Evolutionary conservation across 2,888 invertebrate species (phyloP).

Genomic region (Pristionchus fissidentatus): DNA sequence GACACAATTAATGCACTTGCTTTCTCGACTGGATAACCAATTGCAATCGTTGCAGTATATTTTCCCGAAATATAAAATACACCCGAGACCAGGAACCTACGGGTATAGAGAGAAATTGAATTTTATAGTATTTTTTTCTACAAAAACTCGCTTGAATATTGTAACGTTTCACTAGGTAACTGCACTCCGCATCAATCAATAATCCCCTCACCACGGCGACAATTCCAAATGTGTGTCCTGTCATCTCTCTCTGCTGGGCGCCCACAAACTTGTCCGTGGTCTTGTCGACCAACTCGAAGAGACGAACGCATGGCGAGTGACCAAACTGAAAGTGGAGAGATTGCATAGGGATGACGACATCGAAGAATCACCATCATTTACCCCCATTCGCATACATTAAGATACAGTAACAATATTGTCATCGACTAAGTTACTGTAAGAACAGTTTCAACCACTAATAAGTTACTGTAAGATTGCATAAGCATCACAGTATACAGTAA

Average conservation of each 20-base stretch:
- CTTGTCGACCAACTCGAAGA: slow-evolving; percentile 41
- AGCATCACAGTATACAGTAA: not conserved
- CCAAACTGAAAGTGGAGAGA: slow-evolving; percentile 37
- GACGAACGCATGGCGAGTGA: slow-evolving; percentile 39
- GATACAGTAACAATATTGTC: too few relatives aligned
- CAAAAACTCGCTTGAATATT: too few relatives aligned
- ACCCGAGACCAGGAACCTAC: too few relatives aligned
- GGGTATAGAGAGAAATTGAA: not conserved
- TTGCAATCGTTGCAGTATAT: not conserved
- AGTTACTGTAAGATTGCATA: not conserved
- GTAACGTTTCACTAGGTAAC: too few relatives aligned
- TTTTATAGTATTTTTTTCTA: not conserved
- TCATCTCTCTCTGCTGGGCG: slow-evolving; percentile 8
- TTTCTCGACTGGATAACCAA: not conserved
- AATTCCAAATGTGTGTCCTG: slow-evolving; percentile 27
- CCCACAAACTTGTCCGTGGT: slow-evolving; percentile 20
- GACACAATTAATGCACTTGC: too few relatives aligned
- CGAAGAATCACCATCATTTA: too few relatives aligned
- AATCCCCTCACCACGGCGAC: slow-evolving; percentile 44
- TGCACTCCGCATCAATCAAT: too few relatives aligned
- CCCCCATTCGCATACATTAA: too few relatives aligned
- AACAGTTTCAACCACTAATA: too few relatives aligned
- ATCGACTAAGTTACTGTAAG: not conserved
- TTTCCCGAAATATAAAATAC: not conserved
- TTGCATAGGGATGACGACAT: not conserved